phyloP scores from a whole-genome alignment of 2,797 vertebrate species.

The Merluccius polli region DNA sequence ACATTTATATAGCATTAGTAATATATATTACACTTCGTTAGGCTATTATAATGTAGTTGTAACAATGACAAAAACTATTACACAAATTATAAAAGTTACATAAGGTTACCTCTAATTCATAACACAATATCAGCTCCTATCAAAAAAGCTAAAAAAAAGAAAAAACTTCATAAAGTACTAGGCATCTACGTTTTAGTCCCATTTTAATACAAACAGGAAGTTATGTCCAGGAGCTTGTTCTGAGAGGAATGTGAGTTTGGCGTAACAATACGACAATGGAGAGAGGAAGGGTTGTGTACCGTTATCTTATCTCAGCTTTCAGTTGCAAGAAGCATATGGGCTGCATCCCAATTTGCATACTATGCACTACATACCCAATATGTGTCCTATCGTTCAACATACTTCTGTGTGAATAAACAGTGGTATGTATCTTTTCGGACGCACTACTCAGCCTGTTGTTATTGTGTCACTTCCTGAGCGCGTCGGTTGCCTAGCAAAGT shows the following conservation, averaged over 20 bases:
- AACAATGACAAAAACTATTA: conserved; percentile 48
- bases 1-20: conserved; percentile 61
- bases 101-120: conserved; percentile 70
- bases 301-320: not conserved
- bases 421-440: no score
- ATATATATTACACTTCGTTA: conserved; percentile 84
- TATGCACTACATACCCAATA: no score
- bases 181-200: conserved; percentile 46
- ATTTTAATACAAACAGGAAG: conserved; percentile 55
- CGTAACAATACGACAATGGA: not conserved
- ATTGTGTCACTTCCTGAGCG: no score
- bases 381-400: no score
- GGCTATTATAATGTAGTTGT: conserved; percentile 66
- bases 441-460: no score
- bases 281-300: not conserved
- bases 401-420: no score
- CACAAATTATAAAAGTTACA: conserved; percentile 64
- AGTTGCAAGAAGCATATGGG: no score
- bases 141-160: conserved; percentile 25
- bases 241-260: conserved; percentile 18
- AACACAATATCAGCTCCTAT: conserved; percentile 27
- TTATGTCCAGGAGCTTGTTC: conserved; percentile 46
- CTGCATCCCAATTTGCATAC: no score
- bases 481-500: no score
- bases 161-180: conserved; percentile 53